Evolutionary conservation across 1,140 invertebrate genomes (phyloP).

Genomic region (Lerema accius): DNA sequence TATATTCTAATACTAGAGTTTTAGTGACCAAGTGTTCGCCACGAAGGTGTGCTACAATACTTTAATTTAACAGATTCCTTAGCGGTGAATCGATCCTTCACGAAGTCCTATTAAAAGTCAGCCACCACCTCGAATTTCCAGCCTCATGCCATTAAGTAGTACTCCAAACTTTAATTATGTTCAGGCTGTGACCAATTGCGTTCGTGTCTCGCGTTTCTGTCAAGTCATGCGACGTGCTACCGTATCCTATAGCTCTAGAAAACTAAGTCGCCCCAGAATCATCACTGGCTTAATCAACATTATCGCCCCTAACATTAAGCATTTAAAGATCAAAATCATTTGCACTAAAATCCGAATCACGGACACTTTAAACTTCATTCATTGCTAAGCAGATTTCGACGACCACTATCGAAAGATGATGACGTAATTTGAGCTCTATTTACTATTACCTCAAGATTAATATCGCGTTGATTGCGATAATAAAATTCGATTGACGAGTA

Average conservation of each 20-base stretch:
- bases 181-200: conserved; percentile 80
- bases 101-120: conserved; percentile 81
- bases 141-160: conserved; percentile 79
- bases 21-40: conserved; percentile 36
- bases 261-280: conserved; percentile 43
- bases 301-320: conserved; percentile 51
- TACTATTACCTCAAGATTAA: conserved; percentile 50
- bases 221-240: conserved; percentile 81
- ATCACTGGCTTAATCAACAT: conserved; percentile 30
- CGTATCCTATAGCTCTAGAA: conserved; percentile 66
- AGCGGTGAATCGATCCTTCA: conserved; percentile 71
- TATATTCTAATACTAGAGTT: no score
- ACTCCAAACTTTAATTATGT: conserved; percentile 82
- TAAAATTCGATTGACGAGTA: conserved; percentile 60
- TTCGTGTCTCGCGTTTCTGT: conserved; percentile 77
- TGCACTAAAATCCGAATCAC: conserved; percentile 35
- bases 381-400: conserved; percentile 60
- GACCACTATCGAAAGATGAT: conserved; percentile 48
- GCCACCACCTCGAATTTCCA: conserved; percentile 77
- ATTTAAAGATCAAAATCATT: conserved; percentile 57
- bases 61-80: conserved; percentile 73
- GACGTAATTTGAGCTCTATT: conserved; percentile 73
- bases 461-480: conserved; percentile 46
- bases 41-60: conserved; percentile 47
- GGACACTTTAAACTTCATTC: conserved; percentile 56